Evolutionary conservation across 2,113 vertebrate genomes (phyloP), one percentile per base, ranked within the genome.

Genomic region (Callocephalon fimbriatum): DNA sequence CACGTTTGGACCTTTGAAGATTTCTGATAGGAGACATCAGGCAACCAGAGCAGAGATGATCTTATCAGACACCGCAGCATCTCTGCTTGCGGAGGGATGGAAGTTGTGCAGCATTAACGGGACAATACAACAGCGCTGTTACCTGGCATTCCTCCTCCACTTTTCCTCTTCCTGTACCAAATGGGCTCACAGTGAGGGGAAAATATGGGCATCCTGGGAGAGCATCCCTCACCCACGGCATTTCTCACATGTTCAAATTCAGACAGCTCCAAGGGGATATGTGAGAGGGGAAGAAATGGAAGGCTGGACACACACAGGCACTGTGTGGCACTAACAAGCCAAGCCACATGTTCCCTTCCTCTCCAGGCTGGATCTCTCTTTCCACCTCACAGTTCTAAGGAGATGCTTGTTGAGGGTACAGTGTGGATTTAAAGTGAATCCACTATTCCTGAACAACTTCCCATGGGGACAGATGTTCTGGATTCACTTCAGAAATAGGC

Each of bases 11-110:
- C 93, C 95, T 88, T 95, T 93, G 93, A 98, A 97, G 97, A 98
- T 98, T 97, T 97, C 96, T 58, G 95, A 97, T 96, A 98, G 96
- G 63, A 96, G 86, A 96, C 96, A 97, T 97, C 96, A 97, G 95
- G 96, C 93, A 79, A 95, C 88, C 62, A 92, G 61, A 93, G 86
- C 89, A 91, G 84, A 96, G 83, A 61, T 85, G 97, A 98, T 98
- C 94, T 97, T 97, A 97, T 97, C 97, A 96, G 93, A 83, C 87
- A 77, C 58, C 0, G 1, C 93, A 95, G 94, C 88, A 79, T 87
- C 90, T 95, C 86, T 96, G 93, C 61, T 95, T 26, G 29, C 32
- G 90, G 84, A 97, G 21, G 88, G 95, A 71, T 90, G 81, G 94
- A 94, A 95, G 81, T 82, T 94, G 72, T 59, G 77, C 78, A 84